These are phyloP conservation scores for Drosophila fulvimacula DNA, from an alignment of 2,888 invertebrate species.

Conservation along the genomic window DNA sequence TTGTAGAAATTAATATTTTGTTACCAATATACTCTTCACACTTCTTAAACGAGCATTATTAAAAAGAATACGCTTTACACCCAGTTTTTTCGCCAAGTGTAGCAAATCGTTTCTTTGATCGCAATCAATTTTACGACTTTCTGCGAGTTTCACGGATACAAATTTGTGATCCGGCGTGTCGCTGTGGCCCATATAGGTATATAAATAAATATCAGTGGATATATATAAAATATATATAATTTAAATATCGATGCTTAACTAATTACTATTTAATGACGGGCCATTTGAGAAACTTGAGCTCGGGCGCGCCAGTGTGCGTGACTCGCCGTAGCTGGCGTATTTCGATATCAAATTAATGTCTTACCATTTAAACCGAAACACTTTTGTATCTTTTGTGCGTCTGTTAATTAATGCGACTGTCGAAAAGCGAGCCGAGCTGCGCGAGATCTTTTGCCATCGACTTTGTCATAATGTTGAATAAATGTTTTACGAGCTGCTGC, in stretches of 20 bases:
- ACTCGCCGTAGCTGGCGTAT: conserved; percentile 11
- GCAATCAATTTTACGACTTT: conserved; percentile 5
- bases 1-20: no score
- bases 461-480: conserved; percentile 59
- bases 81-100: neutral
- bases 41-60: neutral
- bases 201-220: no score
- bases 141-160: neutral
- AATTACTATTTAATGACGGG: conserved; percentile 50
- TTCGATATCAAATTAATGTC: conserved; percentile 63
- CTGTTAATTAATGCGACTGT: conserved; percentile 64
- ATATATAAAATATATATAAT: conserved; percentile 24
- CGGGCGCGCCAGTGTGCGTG: conserved; percentile 35
- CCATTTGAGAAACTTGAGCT: conserved; percentile 40
- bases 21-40: neutral
- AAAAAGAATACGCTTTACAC: neutral
- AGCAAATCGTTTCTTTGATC: neutral
- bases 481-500: conserved; percentile 69
- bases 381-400: conserved; percentile 43
- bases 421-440: conserved; percentile 36
- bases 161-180: neutral
- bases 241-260: conserved; percentile 28
- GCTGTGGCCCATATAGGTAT: neutral
- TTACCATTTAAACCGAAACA: conserved; percentile 61
- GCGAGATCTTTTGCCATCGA: conserved; percentile 58